These are phyloP conservation scores for Chaetophractus vellerosus DNA, from an alignment of 2,797 vertebrate genomes.

Conservation along the genomic window DNA sequence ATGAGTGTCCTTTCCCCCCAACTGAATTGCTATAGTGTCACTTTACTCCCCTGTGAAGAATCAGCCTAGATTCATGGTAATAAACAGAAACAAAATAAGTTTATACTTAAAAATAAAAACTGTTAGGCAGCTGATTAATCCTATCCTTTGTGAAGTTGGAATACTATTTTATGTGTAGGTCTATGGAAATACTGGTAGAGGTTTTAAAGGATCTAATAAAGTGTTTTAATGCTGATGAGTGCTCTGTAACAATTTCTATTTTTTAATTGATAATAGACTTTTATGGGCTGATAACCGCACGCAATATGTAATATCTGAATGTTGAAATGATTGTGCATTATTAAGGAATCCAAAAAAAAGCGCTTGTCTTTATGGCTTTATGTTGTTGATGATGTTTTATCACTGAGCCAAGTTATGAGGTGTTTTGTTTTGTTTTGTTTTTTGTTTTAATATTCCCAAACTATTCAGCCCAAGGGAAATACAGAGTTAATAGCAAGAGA, in stretches of 20 bases:
- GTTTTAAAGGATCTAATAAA: background rate
- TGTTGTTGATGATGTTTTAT: background rate
- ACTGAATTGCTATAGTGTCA: background rate
- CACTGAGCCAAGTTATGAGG: background rate
- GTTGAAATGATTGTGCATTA: background rate
- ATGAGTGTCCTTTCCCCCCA: background rate
- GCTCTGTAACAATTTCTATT: background rate
- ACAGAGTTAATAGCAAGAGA: constrained; percentile 39
- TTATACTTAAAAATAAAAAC: background rate
- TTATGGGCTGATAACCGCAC: background rate
- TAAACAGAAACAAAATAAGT: background rate
- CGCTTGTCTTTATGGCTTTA: background rate
- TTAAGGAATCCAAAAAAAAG: background rate
- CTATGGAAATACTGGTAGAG: background rate
- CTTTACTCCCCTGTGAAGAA: background rate
- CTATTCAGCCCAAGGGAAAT: background rate
- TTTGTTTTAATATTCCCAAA: background rate
- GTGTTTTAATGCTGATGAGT: background rate
- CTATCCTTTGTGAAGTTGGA: background rate
- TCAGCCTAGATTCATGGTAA: background rate
- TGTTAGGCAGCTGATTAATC: background rate
- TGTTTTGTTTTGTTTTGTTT: background rate
- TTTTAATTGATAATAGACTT: background rate
- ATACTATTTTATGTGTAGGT: background rate
- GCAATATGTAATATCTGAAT: background rate